Percentiles rank a stretch among this genome's conserved stretches.
phyloP scores from a whole-genome alignment of 2,113 vertebrate genomes.

The Nycticorax nycticorax region DNA sequence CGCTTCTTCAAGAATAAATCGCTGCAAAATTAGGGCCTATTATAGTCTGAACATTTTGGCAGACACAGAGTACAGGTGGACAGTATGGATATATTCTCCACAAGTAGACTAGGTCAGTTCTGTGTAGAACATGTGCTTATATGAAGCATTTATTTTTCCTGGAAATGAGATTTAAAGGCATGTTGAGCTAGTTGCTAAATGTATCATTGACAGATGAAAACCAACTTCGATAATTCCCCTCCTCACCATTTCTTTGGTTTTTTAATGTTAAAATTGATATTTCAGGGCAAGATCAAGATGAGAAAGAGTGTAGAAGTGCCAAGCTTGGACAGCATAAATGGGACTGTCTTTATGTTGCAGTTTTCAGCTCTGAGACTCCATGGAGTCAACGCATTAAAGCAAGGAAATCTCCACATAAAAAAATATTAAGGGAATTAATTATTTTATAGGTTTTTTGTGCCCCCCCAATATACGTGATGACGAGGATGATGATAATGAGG shows the following conservation, averaged over 20 bases:
- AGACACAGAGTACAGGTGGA: not conserved
- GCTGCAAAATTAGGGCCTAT: not conserved
- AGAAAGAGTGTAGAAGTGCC: not conserved
- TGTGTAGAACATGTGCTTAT: not conserved
- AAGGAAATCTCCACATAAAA: not conserved
- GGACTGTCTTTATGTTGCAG: not conserved
- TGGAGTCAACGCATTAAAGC: not conserved
- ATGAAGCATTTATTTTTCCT: not conserved
- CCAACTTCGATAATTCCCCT: not conserved
- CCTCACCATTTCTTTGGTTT: not conserved
- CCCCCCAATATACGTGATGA: not conserved
- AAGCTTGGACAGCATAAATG: not conserved
- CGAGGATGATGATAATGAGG: not conserved
- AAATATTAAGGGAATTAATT: not conserved
- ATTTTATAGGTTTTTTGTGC: not conserved
- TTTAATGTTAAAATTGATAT: not conserved
- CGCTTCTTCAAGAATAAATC: not conserved
- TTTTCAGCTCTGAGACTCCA: not conserved
- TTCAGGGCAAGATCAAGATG: not conserved
- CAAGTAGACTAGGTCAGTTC: not conserved
- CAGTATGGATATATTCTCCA: not conserved
- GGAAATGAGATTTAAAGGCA: not conserved
- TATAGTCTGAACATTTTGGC: not conserved
- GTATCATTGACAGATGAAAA: not conserved
- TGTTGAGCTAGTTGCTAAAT: not conserved